Percentiles rank a stretch among this genome's conserved stretches.
phyloP scores from a whole-genome alignment of 2,797 vertebrate species.

The Cynopterus sphinx region DNA sequence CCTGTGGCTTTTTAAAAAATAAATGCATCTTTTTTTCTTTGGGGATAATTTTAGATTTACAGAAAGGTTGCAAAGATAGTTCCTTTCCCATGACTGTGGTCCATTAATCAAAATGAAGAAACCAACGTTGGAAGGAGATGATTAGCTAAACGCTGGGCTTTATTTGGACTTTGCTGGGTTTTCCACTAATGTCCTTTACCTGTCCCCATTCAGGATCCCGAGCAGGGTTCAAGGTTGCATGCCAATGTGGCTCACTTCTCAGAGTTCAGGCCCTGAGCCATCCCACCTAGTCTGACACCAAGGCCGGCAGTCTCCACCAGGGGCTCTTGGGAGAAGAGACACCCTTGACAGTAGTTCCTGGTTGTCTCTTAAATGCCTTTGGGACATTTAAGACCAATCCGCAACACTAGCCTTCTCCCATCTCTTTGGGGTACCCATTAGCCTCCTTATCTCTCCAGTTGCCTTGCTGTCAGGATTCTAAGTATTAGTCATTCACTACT shows the following conservation, averaged over 20 bases:
- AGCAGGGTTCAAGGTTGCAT: fast-evolving
- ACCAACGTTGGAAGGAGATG: fast-evolving
- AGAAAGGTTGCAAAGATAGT: not conserved
- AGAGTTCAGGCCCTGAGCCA: too few relatives aligned
- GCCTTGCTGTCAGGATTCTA: not conserved
- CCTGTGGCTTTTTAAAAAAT: not conserved
- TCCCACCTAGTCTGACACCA: fast-evolving
- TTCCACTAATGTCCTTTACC: not conserved
- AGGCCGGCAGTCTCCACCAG: fast-evolving
- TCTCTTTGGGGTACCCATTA: not conserved
- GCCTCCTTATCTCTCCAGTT: too few relatives aligned
- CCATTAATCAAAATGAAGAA: not conserved
- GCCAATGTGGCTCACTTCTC: not conserved
- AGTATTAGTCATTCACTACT: not conserved
- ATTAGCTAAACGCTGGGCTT: not conserved
- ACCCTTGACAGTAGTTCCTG: too few relatives aligned
- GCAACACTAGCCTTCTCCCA: too few relatives aligned
- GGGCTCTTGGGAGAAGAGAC: not conserved
- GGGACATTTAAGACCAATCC: not conserved
- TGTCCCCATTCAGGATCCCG: not conserved
- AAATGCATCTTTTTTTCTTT: not conserved
- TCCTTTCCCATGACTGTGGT: not conserved
- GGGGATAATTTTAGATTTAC: not conserved
- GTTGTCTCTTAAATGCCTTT: not conserved
- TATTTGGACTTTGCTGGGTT: not conserved